Evolutionary conservation across 2,797 vertebrate species (phyloP), one percentile per base, ranked within the genome.

Genomic region (Leptoclinus maculatus): DNA sequence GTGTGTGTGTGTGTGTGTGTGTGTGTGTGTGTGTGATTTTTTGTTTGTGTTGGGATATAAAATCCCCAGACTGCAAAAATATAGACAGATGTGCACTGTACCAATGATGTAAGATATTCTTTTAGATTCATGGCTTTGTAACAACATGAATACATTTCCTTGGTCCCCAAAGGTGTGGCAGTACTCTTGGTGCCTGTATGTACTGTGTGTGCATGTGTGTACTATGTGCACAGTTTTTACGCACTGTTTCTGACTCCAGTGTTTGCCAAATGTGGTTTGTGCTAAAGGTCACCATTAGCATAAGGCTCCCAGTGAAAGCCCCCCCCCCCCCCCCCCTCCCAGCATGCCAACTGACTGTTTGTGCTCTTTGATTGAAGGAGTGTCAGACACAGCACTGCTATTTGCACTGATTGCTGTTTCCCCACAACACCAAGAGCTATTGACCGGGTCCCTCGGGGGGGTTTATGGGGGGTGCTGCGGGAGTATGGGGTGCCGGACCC

Each of bases 261-360:
- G 82, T 93, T 93, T 91, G 88, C 90, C 86, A 89, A 89, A 86
- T 80, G 85, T 85, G 88, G 80, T 85, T 85, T 83, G 75, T 75
- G 72, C 72, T 78, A 88, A 92, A 92, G 90, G 91, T 92, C 91
- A 66, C 76, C 77, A 93, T 92, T 93, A 88, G 80, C 91, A 93
- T 91, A 88, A 66, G 68, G 59, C 80, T 83, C 79, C 78, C 76
- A 87, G 78, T 76, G 81, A 84, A 85, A 72, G 80, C 76, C 57
- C 66, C 78, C n/a, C 25, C 11, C 62, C 41, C 76, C 53, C 65
- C 58, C 41, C 41, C 16, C 16, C 41, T 5, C 43, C 14, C 58
- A 73, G 78, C 80, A 85, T 82, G 73, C 58, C 66, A 78, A 78
- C 83, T 67, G 54, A 34, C 69, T 80, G 66, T 76, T 78, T 51